These are phyloP conservation scores for Plestiodon gilberti DNA, from an alignment of 2,113 vertebrate genomes.

Conservation along the genomic window DNA sequence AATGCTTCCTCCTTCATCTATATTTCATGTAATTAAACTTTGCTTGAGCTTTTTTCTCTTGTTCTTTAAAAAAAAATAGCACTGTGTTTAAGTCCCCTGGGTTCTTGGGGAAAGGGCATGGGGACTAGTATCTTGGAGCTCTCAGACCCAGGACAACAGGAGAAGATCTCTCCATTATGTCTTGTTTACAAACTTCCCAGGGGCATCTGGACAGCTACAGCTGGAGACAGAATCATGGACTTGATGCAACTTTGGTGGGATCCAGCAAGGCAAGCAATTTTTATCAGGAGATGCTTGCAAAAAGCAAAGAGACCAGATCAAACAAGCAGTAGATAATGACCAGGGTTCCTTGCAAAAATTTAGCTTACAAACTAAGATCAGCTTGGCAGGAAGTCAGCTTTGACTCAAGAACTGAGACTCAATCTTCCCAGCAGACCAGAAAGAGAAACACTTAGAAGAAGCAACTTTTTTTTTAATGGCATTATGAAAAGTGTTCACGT, in stretches of 20 bases:
- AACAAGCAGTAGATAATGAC: background rate
- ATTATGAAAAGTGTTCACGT: too few relatives aligned
- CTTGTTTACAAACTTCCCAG: background rate
- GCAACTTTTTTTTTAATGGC: background rate
- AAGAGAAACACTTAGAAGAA: background rate
- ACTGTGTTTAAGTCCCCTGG: background rate
- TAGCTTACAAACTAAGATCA: background rate
- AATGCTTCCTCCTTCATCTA: constrained; percentile 34
- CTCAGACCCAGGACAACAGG: background rate
- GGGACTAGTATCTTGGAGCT: background rate
- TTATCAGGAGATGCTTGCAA: background rate
- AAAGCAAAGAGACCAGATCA: background rate
- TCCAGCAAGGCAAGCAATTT: background rate
- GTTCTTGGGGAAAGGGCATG: background rate
- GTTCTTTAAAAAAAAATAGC: background rate
- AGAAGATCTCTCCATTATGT: background rate
- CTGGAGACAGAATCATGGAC: background rate
- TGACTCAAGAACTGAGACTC: too few relatives aligned
- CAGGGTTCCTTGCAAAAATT: background rate
- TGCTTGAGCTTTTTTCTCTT: background rate
- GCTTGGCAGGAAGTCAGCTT: background rate
- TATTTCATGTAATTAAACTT: constrained; percentile 33
- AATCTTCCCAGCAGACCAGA: background rate
- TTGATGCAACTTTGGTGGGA: background rate
- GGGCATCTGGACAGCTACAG: background rate